phyloP scores from a whole-genome alignment of 1,140 invertebrate genomes.

The Drosophila setifemur region DNA sequence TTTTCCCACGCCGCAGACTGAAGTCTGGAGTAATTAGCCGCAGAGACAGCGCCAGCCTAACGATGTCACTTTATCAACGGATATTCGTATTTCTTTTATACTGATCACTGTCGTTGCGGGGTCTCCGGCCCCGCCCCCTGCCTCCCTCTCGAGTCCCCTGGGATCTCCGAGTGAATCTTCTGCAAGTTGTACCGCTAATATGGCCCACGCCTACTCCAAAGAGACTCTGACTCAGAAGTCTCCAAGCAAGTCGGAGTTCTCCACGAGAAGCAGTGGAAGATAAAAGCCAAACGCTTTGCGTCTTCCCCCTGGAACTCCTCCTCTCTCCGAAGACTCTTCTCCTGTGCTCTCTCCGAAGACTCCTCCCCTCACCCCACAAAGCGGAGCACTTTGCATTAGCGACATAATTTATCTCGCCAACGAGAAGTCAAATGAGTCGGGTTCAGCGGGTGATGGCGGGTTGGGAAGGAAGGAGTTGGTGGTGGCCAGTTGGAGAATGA shows the following conservation, averaged over 20 bases:
- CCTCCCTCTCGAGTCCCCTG: neutral
- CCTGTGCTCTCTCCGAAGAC: conserved; percentile 4
- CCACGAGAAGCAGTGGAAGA: conserved; percentile 36
- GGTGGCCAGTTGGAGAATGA: conserved; percentile 44
- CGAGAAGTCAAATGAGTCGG: conserved; percentile 62
- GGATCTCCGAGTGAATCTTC: conserved; percentile 24
- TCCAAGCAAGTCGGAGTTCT: conserved; percentile 7
- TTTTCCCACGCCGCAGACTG: conserved; percentile 65
- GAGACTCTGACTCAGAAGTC: conserved; percentile 15
- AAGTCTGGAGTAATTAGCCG: conserved; percentile 65
- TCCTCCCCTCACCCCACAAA: conserved; percentile 55
- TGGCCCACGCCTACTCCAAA: conserved; percentile 72
- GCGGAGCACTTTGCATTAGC: conserved; percentile 80
- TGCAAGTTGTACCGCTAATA: conserved; percentile 79
- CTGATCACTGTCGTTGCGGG: conserved; percentile 14
- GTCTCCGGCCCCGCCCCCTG: neutral
- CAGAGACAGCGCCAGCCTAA: conserved; percentile 75
- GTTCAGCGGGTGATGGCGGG: conserved; percentile 15
- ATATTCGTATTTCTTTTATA: conserved; percentile 55
- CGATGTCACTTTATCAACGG: conserved; percentile 78
- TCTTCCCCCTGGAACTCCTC: conserved; percentile 14
- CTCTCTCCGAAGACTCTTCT: neutral
- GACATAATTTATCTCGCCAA: conserved; percentile 82
- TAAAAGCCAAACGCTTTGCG: conserved; percentile 68
- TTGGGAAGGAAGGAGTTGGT: conserved; percentile 6